phyloP scores from a whole-genome alignment of 1,140 invertebrate genomes.

The Drosophila tropicalis region DNA sequence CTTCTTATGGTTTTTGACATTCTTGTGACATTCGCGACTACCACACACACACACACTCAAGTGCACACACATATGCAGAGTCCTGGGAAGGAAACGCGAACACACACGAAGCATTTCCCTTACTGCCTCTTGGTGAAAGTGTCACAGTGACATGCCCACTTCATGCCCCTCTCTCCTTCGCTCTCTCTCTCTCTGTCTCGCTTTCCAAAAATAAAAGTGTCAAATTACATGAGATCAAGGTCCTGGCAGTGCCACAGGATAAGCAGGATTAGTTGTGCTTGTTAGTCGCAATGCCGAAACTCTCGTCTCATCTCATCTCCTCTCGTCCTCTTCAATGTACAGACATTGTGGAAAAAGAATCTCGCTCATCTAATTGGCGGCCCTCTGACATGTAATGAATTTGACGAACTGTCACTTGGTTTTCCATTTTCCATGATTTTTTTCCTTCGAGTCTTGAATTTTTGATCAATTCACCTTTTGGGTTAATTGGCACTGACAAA shows the following conservation, averaged over 20 bases:
- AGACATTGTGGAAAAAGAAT: constrained; percentile 1
- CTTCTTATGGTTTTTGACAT: constrained; percentile 49
- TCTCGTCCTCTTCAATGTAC: neutral
- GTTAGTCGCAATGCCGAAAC: constrained; percentile 41
- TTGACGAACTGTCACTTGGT: constrained; percentile 64
- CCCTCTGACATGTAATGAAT: constrained; percentile 48
- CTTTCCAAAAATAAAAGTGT: constrained; percentile 56
- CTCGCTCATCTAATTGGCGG: constrained; percentile 49
- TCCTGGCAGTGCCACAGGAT: constrained; percentile 34
- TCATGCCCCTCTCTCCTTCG: constrained; percentile 23
- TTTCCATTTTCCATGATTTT: constrained; percentile 3
- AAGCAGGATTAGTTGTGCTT: constrained; percentile 69
- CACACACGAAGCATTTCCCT: constrained; percentile 63
- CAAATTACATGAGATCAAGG: constrained; percentile 61
- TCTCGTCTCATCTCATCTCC: no score
- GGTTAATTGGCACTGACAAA: constrained; percentile 77
- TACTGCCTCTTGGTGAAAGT: constrained; percentile 65
- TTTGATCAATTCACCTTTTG: constrained; percentile 23
- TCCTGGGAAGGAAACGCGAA: constrained; percentile 49
- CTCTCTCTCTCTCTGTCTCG: constrained; percentile 14
- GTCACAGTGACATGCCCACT: constrained; percentile 75
- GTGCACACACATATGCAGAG: constrained; percentile 8
- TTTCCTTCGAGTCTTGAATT: constrained; percentile 20
- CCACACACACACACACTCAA: constrained; percentile 60
- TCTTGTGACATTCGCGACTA: constrained; percentile 71